phyloP scores from a whole-genome alignment of 1,140 invertebrate genomes.

The Carposina sasakii region DNA sequence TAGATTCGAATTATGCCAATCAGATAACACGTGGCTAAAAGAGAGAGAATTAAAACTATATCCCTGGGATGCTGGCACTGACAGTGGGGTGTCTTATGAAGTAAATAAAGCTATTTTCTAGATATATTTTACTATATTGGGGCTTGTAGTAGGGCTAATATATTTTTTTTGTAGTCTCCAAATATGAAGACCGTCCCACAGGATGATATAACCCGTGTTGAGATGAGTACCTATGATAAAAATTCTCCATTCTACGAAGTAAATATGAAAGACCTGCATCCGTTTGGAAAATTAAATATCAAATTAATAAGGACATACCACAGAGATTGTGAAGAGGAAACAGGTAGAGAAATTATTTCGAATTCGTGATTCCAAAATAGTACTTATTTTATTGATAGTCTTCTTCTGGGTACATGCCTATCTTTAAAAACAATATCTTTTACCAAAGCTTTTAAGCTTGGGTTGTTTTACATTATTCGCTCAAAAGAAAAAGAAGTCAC shows the following conservation, averaged over 20 bases:
- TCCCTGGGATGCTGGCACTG: slow-evolving; percentile 59
- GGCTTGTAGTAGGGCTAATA: not conserved
- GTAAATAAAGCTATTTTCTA: slow-evolving; percentile 18
- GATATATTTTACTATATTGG: not conserved
- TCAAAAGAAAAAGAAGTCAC: too few species aligned
- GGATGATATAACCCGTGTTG: slow-evolving; percentile 42
- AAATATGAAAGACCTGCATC: slow-evolving; percentile 55
- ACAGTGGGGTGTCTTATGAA: slow-evolving; percentile 60
- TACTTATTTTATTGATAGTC: too few species aligned
- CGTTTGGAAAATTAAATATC: slow-evolving; percentile 50
- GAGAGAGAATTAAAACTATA: slow-evolving; percentile 51
- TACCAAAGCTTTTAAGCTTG: too few species aligned
- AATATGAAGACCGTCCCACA: slow-evolving; percentile 53
- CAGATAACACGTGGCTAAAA: slow-evolving; percentile 47
- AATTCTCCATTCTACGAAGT: slow-evolving; percentile 59
- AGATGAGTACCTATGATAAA: slow-evolving; percentile 57
- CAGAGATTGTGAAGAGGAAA: slow-evolving; percentile 38
- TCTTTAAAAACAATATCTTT: too few species aligned
- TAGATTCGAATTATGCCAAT: slow-evolving; percentile 52
- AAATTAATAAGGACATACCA: slow-evolving; percentile 48
- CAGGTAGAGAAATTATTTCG: too few species aligned
- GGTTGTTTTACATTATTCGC: too few species aligned
- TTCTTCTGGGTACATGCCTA: too few species aligned
- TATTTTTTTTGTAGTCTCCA: slow-evolving; percentile 37
- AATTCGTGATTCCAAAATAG: not conserved